Evolutionary conservation across 2,888 invertebrate genomes (phyloP).

Genomic region (Oscheius sp.): DNA sequence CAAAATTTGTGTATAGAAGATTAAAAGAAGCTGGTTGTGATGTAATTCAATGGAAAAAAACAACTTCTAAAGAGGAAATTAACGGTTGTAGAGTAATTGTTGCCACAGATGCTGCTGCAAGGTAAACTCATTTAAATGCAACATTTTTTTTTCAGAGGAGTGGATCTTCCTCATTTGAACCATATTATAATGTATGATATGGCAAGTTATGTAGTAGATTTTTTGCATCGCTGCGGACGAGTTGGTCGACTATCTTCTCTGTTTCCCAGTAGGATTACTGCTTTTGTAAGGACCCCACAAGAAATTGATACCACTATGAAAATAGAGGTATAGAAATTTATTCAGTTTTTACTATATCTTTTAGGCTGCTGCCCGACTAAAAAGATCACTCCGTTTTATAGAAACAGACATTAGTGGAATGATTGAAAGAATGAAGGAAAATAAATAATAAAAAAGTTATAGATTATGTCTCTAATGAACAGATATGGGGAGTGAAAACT

Average conservation of each 20-base stretch:
- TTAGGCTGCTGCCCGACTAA: constrained; percentile 13
- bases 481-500: background rate
- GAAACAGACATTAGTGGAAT: constrained; percentile 29
- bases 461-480: background rate
- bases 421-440: constrained; percentile 14
- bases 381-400: constrained; percentile 11
- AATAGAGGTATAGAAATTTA: constrained; percentile 17
- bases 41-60: background rate
- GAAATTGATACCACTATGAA: constrained; percentile 11
- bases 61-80: background rate
- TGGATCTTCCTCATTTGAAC: constrained; percentile 25
- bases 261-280: constrained; percentile 10
- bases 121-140: background rate
- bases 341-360: background rate
- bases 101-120: constrained; percentile 25
- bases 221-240: constrained; percentile 23
- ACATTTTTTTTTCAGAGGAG: constrained; percentile 19
- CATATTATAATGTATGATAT: constrained; percentile 31
- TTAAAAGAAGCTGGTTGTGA: background rate
- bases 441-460: constrained; percentile 2
- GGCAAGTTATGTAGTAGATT: constrained; percentile 23
- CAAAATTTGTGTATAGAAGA: constrained; percentile 12
- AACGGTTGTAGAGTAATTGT: constrained; percentile 11
- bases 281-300: constrained; percentile 23
- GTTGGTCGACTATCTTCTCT: constrained; percentile 25